Percentiles rank a stretch among this genome's conserved stretches.
These are phyloP conservation scores for Cryptoprocta ferox DNA, from an alignment of 2,797 vertebrate species.

Conservation along the genomic window DNA sequence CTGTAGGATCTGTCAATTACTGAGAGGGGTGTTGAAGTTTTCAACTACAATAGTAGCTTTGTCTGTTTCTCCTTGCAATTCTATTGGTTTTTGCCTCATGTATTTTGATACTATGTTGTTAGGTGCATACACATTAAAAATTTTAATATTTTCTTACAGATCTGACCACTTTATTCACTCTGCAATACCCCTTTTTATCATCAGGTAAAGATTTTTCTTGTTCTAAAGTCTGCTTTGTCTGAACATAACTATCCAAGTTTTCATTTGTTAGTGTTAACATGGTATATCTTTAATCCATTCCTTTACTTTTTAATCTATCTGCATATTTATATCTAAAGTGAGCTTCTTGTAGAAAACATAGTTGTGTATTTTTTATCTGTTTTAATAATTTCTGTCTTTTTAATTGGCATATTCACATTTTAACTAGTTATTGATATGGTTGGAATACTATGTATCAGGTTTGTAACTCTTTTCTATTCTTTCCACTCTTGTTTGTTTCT, in stretches of 20 bases:
- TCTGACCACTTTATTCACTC: background rate
- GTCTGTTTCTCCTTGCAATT: background rate
- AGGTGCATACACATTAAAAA: background rate
- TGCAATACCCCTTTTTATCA: background rate
- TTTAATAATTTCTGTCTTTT: background rate
- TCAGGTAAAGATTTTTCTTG: background rate
- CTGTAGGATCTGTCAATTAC: background rate
- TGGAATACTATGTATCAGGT: background rate
- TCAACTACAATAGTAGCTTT: background rate
- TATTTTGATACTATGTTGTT: background rate
- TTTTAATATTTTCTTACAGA: background rate
- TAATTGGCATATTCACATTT: background rate
- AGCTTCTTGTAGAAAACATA: background rate
- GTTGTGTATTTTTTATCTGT: background rate
- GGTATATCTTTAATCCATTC: background rate
- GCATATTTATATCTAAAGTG: background rate
- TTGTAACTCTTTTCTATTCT: background rate
- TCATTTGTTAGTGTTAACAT: background rate
- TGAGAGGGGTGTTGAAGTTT: background rate
- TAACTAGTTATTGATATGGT: background rate
- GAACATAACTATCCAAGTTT: background rate
- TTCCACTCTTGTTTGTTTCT: background rate
- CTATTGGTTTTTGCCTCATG: background rate
- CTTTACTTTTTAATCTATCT: conserved; percentile 19
- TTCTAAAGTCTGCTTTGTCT: background rate